Evolutionary conservation across 2,113 vertebrate genomes (phyloP), one percentile per base, ranked within the genome.

Genomic region (Cranoglanis bouderius): DNA sequence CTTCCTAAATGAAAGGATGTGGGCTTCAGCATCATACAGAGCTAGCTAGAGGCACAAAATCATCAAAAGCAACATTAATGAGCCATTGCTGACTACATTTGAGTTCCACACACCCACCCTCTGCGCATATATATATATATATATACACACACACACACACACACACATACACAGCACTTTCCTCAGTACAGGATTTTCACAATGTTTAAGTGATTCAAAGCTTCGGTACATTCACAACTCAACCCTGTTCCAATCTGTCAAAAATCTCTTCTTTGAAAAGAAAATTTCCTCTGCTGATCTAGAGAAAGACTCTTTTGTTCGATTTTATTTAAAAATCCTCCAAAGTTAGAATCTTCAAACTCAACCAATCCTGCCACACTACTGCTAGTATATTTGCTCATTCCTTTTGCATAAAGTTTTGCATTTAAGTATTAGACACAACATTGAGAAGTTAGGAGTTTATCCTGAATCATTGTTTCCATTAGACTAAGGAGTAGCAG

Each of bases 21-120:
- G 91, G 85, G 84, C 51, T 89, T 88, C 83, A 88, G 84, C 85
- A 86, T 90, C 88, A 78, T 90, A 89, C 85, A 88, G 88, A 91
- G 91, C 51, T 70, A 90, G 65, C 92, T 92, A 92, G 93, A 95
- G 95, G 95, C 95, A 95, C 94, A 90, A 89, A 53, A 90, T 92
- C 91, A 82, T 89, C 51, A 81, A 86, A 92, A 88, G 75, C n/a
- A 89, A 90, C 59, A 87, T 75, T 32, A 74, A n/a, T 74, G 72
- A 80, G 85, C 85, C 63, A 51, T 78, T 70, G 32, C 78, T 86
- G 61, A 84, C 82, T 59, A 38, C 85, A 78, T 86, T 88, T 74
- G 29, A 43, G 70, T 61, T 78, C 86, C 65, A 46, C 65, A 46
- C 67, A 70, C 24, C 59, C 84, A 49, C 65, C 32, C 85, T 26